Conservation (phyloP, 1,140 invertebrate genomes). For the Halotydeus destructor region DNA sequence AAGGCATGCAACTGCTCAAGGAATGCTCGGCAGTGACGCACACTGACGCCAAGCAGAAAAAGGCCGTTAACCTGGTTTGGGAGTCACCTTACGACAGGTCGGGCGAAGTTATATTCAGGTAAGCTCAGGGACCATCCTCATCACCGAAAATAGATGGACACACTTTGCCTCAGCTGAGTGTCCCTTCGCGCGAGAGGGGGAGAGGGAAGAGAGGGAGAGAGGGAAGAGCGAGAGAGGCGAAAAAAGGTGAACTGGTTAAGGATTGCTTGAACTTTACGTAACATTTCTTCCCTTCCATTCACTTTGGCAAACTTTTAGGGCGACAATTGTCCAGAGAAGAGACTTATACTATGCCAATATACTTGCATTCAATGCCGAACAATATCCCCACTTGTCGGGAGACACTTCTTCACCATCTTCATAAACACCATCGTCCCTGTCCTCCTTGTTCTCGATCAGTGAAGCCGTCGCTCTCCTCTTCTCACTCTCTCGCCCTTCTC, state of each 20-base stretch:
- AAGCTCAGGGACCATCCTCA: background rate
- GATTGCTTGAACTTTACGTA: background rate
- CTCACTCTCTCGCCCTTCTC: background rate
- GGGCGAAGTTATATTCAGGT: conserved; percentile 5
- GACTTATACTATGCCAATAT: conserved; percentile 8
- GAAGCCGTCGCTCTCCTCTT: background rate
- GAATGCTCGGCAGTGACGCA: conserved; percentile 56
- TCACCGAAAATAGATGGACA: too few species aligned
- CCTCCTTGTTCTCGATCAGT: background rate
- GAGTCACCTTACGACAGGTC: conserved; percentile 31
- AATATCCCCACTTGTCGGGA: too few species aligned
- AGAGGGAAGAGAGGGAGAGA: too few species aligned
- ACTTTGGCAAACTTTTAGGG: conserved; percentile 12
- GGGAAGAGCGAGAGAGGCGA: too few species aligned
- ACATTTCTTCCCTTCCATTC: background rate
- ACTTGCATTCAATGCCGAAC: conserved; percentile 4
- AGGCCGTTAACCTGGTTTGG: conserved; percentile 46
- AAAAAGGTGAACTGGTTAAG: too few species aligned
- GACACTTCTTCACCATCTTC: too few species aligned
- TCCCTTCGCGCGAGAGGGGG: too few species aligned
- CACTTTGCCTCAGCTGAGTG: too few species aligned
- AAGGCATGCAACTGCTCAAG: conserved; percentile 44
- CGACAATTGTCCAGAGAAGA: conserved; percentile 15
- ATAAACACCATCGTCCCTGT: background rate
- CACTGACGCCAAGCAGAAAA: conserved; percentile 47